Base-by-base conservation (phyloP, 2,113 vertebrate genomes). In the Charina bottae region DNA sequence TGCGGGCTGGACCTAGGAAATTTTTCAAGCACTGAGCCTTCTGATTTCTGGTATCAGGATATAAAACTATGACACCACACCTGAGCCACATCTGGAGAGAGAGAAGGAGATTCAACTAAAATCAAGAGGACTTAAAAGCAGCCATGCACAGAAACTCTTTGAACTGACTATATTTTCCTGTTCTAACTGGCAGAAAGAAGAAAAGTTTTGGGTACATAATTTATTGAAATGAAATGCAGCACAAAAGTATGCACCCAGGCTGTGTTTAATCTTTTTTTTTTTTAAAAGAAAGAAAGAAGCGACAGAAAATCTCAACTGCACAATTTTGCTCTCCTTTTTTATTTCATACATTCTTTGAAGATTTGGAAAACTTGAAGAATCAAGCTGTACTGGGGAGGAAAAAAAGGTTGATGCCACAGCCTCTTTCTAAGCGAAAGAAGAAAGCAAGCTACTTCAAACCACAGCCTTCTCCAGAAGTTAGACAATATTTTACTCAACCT, bases 321-420 rank as follows among this genome's bases (percentile, higher is more conserved):
- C 56, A 83, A 64, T 58, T 89, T 13, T n/a, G 15, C 17, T 49
- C 8, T 33, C 37, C 83, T 68, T 90, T 85, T 88, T 90, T 68
- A 46, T 88, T 64, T 64, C 64, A 59, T 24, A 53, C n/a, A 13
- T 83, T 83, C 49, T 88, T 90, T 88, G 89, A 90, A 90, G 89
- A 88, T 49, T 62, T 88, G 85, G 85, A 62, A 83, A 93, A 62
- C 6, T 24, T 42, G 68, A 89, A 89, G 78, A 28, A 84, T 49
- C 72, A 90, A 83, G 17, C 46, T 26, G 62, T 90, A 33, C n/a
- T 87, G 49, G 19, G 49, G 49, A 54, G 64, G 3, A 6, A 15
- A 15, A 46, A 87, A 37, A 87, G 8, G 23, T 17, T 93, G 64
- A 90, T 88, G 85, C n/a, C 89, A 56, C 6, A 26, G 42, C 54